Conservation (phyloP, 2,888 invertebrate genomes). For the Diarsia mendica region DNA sequence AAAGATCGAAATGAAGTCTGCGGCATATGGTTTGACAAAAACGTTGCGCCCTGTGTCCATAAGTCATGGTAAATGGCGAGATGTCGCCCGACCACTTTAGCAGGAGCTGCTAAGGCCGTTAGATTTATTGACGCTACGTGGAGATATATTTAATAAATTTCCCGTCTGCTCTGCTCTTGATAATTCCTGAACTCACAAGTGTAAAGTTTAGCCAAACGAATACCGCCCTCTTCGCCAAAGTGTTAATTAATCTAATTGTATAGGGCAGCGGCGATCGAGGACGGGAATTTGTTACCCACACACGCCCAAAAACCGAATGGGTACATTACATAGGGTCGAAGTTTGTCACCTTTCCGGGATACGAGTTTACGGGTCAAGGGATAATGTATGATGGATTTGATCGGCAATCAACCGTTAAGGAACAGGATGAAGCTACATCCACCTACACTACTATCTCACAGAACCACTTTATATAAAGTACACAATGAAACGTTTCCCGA, state of each 20-base stretch:
- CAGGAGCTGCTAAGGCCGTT: conserved; percentile 72
- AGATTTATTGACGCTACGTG: conserved; percentile 80
- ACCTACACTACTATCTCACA: conserved; percentile 31
- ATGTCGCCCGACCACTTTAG: conserved; percentile 76
- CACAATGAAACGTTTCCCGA: conserved; percentile 35
- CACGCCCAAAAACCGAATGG: conserved; percentile 64
- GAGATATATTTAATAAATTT: conserved; percentile 76
- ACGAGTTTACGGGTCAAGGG: conserved; percentile 62
- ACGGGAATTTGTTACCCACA: conserved; percentile 60
- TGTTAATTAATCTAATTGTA: conserved; percentile 67
- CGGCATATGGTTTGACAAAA: conserved; percentile 75
- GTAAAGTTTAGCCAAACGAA: conserved; percentile 41
- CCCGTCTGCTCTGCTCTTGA: conserved; percentile 33
- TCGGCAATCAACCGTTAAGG: conserved; percentile 67
- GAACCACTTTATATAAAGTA: conserved; percentile 44
- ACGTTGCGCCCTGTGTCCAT: conserved; percentile 74
- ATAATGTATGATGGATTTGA: conserved; percentile 68
- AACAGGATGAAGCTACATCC: conserved; percentile 53
- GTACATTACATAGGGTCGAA: conserved; percentile 59
- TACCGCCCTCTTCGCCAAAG: conserved; percentile 45
- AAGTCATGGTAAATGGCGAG: conserved; percentile 77
- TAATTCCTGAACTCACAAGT: conserved; percentile 41
- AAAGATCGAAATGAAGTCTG: conserved; percentile 65
- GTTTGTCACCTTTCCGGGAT: conserved; percentile 65
- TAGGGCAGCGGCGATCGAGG: conserved; percentile 58